phyloP scores from a whole-genome alignment of 1,140 invertebrate genomes.

The Lasioglossum baleicum region DNA sequence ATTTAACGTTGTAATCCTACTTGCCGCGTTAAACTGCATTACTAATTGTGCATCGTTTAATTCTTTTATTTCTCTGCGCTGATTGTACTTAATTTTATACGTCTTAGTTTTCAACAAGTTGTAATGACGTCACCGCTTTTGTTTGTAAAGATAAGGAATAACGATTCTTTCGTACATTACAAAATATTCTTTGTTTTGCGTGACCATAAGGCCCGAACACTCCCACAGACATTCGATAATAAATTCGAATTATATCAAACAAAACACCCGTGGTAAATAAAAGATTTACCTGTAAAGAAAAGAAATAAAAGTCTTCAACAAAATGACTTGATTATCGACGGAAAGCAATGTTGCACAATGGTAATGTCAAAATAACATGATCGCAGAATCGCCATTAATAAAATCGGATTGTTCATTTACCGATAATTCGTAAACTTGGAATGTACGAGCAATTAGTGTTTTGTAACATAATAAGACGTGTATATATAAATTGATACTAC shows the following conservation, averaged over 20 bases:
- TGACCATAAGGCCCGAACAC: background rate
- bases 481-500: slow-evolving; percentile 35
- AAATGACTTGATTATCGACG: slow-evolving; percentile 26
- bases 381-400: background rate
- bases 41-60: slow-evolving; percentile 8
- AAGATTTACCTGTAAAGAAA: background rate
- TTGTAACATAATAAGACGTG: slow-evolving; percentile 22
- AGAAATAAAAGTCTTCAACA: background rate
- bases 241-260: background rate
- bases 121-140: slow-evolving; percentile 17
- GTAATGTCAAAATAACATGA: slow-evolving; percentile 18
- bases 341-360: background rate
- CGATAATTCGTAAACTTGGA: background rate
- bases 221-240: no score
- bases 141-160: slow-evolving; percentile 14
- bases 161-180: background rate
- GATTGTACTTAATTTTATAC: background rate
- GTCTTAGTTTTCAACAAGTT: slow-evolving; percentile 2
- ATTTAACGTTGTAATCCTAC: slow-evolving; percentile 48
- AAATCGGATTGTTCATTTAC: background rate
- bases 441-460: background rate
- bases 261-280: background rate
- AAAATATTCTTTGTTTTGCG: background rate
- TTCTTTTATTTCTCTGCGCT: background rate
- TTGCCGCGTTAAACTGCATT: slow-evolving; percentile 33